A percentile compares a stretch with the other conserved stretches of the same genome.
Conservation (phyloP, 1,140 invertebrate genomes). For the Arion vulgaris region DNA sequence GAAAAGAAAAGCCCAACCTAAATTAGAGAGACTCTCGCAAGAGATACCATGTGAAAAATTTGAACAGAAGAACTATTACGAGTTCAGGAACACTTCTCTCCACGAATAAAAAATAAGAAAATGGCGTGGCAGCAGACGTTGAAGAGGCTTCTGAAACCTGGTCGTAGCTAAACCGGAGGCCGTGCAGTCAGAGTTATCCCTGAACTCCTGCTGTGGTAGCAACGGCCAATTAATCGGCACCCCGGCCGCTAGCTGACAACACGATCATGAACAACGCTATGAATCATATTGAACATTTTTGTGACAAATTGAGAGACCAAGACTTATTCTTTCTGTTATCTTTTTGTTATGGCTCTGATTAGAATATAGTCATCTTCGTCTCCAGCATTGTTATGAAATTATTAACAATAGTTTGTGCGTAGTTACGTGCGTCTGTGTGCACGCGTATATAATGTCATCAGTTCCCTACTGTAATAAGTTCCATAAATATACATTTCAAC, state of each 20-base stretch:
- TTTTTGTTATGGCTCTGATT: background rate
- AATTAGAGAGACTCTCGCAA: no score
- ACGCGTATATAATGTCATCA: no score
- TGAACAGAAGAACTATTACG: background rate
- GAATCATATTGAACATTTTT: background rate
- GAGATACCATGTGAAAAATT: background rate
- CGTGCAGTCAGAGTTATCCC: background rate
- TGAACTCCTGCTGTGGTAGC: background rate
- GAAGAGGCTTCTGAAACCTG: background rate
- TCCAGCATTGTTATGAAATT: no score
- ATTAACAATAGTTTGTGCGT: no score
- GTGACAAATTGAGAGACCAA: background rate
- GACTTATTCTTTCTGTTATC: background rate
- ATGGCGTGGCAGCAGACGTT: no score
- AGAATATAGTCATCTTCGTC: no score
- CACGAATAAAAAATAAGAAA: no score
- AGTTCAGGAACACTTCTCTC: background rate
- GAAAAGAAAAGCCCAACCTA: no score
- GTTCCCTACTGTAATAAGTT: no score
- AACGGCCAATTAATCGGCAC: slow-evolving; percentile 1
- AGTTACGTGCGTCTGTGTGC: no score
- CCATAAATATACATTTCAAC: no score
- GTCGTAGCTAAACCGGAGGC: background rate
- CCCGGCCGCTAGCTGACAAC: background rate
- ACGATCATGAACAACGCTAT: background rate